Evolutionary conservation across 2,888 invertebrate species (phyloP).

Genomic region (Parthenolecanium corni): DNA sequence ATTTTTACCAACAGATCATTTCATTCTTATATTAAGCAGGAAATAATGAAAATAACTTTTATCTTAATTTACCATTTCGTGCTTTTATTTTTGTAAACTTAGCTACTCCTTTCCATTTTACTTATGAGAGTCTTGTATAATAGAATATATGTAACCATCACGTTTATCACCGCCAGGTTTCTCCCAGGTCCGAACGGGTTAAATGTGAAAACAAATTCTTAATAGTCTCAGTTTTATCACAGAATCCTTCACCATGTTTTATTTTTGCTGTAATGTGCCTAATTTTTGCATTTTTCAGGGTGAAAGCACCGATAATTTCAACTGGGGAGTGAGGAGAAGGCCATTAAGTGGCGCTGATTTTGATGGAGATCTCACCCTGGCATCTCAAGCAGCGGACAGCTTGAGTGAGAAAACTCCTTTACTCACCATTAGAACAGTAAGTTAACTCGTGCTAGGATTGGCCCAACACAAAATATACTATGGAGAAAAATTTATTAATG

Average conservation of each 20-base stretch:
- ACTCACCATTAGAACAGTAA: conserved; percentile 45
- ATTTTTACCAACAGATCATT: background rate
- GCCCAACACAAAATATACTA: background rate
- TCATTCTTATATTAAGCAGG: too few species aligned
- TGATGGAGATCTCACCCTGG: conserved; percentile 46
- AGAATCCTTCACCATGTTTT: background rate
- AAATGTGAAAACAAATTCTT: too few species aligned
- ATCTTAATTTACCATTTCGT: too few species aligned
- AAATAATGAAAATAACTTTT: background rate
- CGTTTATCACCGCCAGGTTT: too few species aligned
- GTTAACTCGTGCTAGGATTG: background rate
- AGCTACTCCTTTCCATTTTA: too few species aligned
- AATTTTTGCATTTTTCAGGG: conserved; percentile 45
- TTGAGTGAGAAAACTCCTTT: conserved; percentile 59
- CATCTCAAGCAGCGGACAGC: conserved; percentile 47
- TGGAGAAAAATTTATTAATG: background rate
- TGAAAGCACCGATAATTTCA: conserved; percentile 90
- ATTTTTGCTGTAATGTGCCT: too few species aligned
- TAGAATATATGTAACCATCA: too few species aligned
- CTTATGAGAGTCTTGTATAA: too few species aligned
- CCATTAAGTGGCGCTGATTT: conserved; percentile 57
- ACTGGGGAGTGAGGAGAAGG: conserved; percentile 84
- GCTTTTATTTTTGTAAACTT: too few species aligned
- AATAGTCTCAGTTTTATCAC: background rate
- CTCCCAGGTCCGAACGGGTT: too few species aligned